Conservation (phyloP, 2,113 vertebrate species). For the Aptenodytes forsteri region DNA sequence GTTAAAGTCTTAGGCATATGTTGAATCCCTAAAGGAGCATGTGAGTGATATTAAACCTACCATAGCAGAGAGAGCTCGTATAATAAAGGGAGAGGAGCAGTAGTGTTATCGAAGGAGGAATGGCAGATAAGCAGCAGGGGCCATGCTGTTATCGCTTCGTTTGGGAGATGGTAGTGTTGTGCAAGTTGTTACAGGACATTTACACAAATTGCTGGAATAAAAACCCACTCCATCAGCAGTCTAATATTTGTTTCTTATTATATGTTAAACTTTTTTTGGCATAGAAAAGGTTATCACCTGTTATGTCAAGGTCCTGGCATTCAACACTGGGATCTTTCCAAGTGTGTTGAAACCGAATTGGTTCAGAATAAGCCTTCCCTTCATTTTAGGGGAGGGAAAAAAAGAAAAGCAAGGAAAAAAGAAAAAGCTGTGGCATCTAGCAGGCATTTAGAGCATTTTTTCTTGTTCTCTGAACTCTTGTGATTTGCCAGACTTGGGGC, state of each 20-base stretch:
- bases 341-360: constrained; percentile 12
- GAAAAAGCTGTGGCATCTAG: constrained; percentile 4
- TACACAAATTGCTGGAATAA: constrained; percentile 26
- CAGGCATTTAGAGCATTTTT: constrained; percentile 15
- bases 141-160: not conserved
- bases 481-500: not conserved
- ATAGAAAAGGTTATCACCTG: constrained; percentile 19
- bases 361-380: not conserved
- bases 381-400: not conserved
- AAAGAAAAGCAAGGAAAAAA: not conserved
- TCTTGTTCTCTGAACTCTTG: not conserved
- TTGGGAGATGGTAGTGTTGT: not conserved
- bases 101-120: not conserved
- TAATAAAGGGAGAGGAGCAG: not conserved
- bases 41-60: not conserved
- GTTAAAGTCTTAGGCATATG: not conserved
- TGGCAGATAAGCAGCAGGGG: not conserved
- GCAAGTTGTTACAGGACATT: not conserved
- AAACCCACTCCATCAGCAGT: constrained; percentile 55
- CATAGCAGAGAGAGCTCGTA: fast-evolving
- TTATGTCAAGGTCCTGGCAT: constrained; percentile 48
- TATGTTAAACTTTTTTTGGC: constrained; percentile 50
- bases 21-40: not conserved
- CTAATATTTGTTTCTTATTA: constrained; percentile 51
- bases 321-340: constrained; percentile 13